These are phyloP conservation scores for Oreochromis tanganicae DNA, from an alignment of 2,113 vertebrate species.

Conservation along the genomic window DNA sequence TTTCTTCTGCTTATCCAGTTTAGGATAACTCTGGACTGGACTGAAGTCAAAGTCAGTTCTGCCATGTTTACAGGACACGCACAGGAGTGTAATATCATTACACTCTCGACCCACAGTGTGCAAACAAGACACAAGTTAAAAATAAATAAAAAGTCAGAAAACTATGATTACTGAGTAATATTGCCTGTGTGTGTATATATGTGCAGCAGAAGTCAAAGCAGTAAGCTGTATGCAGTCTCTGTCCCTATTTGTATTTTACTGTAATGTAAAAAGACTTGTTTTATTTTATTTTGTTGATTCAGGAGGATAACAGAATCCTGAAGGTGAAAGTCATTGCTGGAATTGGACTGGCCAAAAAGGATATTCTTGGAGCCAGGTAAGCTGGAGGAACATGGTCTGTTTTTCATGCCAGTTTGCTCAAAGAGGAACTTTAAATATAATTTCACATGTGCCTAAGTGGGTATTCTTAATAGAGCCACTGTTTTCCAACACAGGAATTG, in stretches of 20 bases:
- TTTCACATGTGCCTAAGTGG: background rate
- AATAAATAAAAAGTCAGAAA: background rate
- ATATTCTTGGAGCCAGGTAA: slow-evolving; percentile 94
- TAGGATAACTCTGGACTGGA: background rate
- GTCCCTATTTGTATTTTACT: background rate
- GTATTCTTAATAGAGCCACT: background rate
- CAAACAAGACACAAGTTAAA: background rate
- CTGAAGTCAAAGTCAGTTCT: background rate
- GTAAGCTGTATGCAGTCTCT: background rate
- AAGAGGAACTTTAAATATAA: background rate
- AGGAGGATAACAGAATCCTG: slow-evolving; percentile 82
- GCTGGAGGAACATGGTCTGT: background rate
- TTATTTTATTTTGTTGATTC: slow-evolving; percentile 27
- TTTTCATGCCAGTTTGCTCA: background rate
- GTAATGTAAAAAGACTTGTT: background rate
- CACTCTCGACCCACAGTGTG: background rate
- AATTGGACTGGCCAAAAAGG: slow-evolving; percentile 93
- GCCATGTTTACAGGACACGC: background rate
- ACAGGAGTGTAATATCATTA: background rate
- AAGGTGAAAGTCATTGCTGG: slow-evolving; percentile 88
- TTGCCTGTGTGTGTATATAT: background rate
- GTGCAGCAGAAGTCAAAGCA: background rate
- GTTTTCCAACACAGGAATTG: background rate
- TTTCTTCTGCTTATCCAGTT: background rate
- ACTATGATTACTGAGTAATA: background rate